Conservation (phyloP, 1,140 invertebrate genomes). For the Drosophila lowei region DNA sequence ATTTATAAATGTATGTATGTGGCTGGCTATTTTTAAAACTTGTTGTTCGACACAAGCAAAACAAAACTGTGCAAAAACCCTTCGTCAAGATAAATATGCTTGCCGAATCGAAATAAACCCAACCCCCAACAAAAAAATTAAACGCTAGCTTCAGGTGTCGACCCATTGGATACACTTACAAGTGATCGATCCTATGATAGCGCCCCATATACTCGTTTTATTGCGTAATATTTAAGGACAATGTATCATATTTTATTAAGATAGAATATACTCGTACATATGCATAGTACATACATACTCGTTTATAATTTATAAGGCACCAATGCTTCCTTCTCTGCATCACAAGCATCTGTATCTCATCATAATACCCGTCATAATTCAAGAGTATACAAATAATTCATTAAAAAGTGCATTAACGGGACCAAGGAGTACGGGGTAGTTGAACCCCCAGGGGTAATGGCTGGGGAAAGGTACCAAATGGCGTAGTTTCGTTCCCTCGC, state of each 20-base stretch:
- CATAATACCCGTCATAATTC: too few relatives aligned
- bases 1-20: constrained; percentile 31
- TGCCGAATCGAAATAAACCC: constrained; percentile 41
- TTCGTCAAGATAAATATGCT: constrained; percentile 57
- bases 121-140: constrained; percentile 15
- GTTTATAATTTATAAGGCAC: too few relatives aligned
- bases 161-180: too few relatives aligned
- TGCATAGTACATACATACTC: too few relatives aligned
- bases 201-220: too few relatives aligned
- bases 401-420: constrained; percentile 47
- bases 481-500: constrained; percentile 33
- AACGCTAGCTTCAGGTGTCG: not conserved
- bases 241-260: too few relatives aligned
- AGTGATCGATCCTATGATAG: too few relatives aligned
- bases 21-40: constrained; percentile 60
- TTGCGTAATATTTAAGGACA: too few relatives aligned
- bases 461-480: constrained; percentile 22
- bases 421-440: constrained; percentile 37
- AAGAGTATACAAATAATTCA: constrained; percentile 29
- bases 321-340: too few relatives aligned
- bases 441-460: constrained; percentile 35
- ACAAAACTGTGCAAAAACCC: constrained; percentile 28
- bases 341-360: not conserved
- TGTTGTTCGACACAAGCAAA: constrained; percentile 30
- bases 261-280: too few relatives aligned